A percentile compares a stretch with the other conserved stretches of the same genome.
Conservation (phyloP, 2,888 invertebrate genomes). For the Sinopyrophorus schimmeli region DNA sequence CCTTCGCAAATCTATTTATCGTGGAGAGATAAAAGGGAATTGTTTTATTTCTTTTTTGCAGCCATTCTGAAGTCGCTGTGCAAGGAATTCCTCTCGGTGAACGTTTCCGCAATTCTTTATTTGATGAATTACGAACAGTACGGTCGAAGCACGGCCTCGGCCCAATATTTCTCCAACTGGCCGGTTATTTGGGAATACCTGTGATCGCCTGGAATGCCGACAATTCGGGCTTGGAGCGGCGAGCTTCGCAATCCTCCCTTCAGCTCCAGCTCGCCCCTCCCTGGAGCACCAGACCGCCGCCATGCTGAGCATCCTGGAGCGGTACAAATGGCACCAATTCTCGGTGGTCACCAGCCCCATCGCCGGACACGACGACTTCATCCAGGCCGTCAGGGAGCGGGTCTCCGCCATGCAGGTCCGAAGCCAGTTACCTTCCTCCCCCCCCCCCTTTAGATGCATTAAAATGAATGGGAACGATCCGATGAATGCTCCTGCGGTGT, state of each 20-base stretch:
- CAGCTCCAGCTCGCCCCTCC: constrained; percentile 95
- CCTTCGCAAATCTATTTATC: too few species aligned
- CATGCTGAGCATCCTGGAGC: constrained; percentile 91
- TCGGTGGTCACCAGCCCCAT: constrained; percentile 92
- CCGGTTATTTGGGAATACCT: constrained; percentile 92
- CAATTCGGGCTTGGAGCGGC: constrained; percentile 79
- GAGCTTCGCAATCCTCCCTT: constrained; percentile 83
- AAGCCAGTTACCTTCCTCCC: too few species aligned
- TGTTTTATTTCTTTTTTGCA: constrained; percentile 57
- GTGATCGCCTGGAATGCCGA: constrained; percentile 98
- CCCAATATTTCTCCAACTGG: constrained; percentile 71
- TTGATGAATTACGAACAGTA: constrained; percentile 95
- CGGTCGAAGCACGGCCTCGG: constrained; percentile 89
- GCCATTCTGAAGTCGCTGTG: constrained; percentile 87
- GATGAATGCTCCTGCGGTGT: too few species aligned
- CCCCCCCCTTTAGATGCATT: too few species aligned
- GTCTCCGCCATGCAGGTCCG: constrained; percentile 78
- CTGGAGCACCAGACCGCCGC: constrained; percentile 96
- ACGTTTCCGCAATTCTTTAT: constrained; percentile 90
- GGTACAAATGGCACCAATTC: constrained; percentile 97
- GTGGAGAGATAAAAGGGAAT: too few species aligned
- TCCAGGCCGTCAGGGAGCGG: constrained; percentile 88
- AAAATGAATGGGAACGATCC: too few species aligned
- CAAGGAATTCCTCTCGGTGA: constrained; percentile 84
- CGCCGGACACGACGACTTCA: constrained; percentile 94